phyloP scores from a whole-genome alignment of 2,888 invertebrate genomes.

The Drosophila peninsularis region DNA sequence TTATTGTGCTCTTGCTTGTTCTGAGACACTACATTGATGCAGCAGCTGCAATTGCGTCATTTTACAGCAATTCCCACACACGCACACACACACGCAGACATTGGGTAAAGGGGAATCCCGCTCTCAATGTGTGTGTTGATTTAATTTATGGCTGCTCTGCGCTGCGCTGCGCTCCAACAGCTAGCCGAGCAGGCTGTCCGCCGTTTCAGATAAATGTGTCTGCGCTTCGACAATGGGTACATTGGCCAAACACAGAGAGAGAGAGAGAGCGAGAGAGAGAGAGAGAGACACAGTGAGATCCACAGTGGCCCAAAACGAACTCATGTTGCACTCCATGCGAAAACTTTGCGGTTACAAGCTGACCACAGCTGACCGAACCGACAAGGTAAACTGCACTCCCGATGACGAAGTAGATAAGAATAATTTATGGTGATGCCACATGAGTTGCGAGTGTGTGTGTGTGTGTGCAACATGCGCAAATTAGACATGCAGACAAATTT shows the following conservation, averaged over 20 bases:
- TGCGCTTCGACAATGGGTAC: constrained; percentile 70
- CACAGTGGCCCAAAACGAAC: constrained; percentile 17
- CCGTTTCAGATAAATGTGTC: constrained; percentile 76
- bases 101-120: constrained; percentile 1
- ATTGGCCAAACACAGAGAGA: constrained; percentile 33
- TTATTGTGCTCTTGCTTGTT: constrained; percentile 46
- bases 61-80: constrained; percentile 19
- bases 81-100: not conserved
- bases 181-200: constrained; percentile 40
- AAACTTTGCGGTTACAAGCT: constrained; percentile 68
- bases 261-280: not conserved
- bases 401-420: constrained; percentile 77
- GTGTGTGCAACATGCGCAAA: constrained; percentile 71
- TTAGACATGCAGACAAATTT: constrained; percentile 80
- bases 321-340: constrained; percentile 56
- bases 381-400: constrained; percentile 75
- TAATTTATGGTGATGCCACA: constrained; percentile 78
- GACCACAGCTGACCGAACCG: constrained; percentile 65
- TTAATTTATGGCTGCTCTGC: constrained; percentile 72
- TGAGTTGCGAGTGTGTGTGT: constrained; percentile 45
- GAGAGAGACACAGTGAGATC: not conserved
- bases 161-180: constrained; percentile 37
- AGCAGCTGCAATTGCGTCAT: constrained; percentile 55
- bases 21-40: constrained; percentile 56
- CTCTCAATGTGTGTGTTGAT: constrained; percentile 60